Evolutionary conservation across 2,888 invertebrate species (phyloP).

Genomic region (Biston stratarius): DNA sequence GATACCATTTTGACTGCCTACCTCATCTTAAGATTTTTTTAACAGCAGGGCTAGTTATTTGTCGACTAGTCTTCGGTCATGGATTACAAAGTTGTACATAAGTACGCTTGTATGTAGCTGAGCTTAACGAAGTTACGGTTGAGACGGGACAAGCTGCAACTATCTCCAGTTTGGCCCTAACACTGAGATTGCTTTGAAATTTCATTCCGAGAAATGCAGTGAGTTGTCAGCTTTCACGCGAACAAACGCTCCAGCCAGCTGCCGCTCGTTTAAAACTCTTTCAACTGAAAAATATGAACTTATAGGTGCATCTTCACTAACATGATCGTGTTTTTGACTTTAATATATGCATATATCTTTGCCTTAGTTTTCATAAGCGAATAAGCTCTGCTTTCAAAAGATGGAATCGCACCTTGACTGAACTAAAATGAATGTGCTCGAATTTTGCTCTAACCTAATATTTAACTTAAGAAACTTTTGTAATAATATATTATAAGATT

Average conservation of each 20-base stretch:
- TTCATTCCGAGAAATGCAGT: slow-evolving; percentile 19
- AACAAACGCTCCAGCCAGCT: slow-evolving; percentile 16
- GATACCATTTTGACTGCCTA: neutral
- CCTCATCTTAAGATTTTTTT: neutral
- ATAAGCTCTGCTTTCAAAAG: too few species aligned
- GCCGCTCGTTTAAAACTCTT: slow-evolving; percentile 6
- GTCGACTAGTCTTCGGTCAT: slow-evolving; percentile 9
- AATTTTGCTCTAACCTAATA: too few species aligned
- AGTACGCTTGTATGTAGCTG: slow-evolving; percentile 10
- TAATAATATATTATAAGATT: too few species aligned
- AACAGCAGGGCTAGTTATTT: neutral
- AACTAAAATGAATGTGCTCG: too few species aligned
- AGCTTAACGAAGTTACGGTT: slow-evolving; percentile 10
- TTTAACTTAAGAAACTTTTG: too few species aligned
- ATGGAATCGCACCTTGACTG: too few species aligned
- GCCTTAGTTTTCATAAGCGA: too few species aligned
- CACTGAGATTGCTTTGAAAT: slow-evolving; percentile 20
- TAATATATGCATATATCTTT: neutral
- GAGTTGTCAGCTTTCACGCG: slow-evolving; percentile 16
- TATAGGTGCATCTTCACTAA: slow-evolving; percentile 1
- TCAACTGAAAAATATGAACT: slow-evolving; percentile 19
- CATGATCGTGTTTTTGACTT: neutral
- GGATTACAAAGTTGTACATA: slow-evolving; percentile 13
- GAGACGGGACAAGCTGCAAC: neutral
- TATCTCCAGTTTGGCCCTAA: slow-evolving; percentile 9